phyloP scores from a whole-genome alignment of 2,113 vertebrate species.

The Pelmatolapia mariae region DNA sequence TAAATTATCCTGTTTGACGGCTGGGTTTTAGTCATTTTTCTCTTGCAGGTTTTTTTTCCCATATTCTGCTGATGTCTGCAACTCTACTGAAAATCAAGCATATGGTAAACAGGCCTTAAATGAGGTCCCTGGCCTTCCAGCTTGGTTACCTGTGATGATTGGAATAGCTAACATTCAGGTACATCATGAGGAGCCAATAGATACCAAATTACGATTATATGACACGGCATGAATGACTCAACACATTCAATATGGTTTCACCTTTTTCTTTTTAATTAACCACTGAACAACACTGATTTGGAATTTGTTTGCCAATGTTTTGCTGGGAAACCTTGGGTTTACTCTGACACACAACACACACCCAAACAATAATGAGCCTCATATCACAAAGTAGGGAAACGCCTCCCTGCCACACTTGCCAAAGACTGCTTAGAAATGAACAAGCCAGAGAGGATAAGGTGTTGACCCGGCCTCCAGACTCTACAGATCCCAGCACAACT shows the following conservation, averaged over 20 bases:
- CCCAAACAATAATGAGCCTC: neutral
- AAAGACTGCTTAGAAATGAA: neutral
- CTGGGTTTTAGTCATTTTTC: neutral
- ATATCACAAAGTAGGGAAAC: neutral
- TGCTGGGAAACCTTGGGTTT: neutral
- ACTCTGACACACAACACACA: neutral
- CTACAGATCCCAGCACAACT: neutral
- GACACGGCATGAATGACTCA: neutral
- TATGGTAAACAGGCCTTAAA: constrained; percentile 63
- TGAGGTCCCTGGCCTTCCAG: constrained; percentile 57
- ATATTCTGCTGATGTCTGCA: neutral
- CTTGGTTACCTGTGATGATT: constrained; percentile 64
- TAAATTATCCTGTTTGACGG: neutral
- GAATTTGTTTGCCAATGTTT: neutral
- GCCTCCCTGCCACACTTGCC: neutral
- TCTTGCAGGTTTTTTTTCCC: neutral
- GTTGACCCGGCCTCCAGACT: neutral
- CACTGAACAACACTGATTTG: neutral
- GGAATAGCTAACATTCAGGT: constrained; percentile 24
- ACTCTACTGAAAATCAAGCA: constrained; percentile 32
- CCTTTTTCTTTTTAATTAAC: neutral
- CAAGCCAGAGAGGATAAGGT: neutral
- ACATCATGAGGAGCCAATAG: neutral
- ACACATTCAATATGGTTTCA: neutral
- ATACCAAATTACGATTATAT: neutral